phyloP scores from a whole-genome alignment of 2,888 invertebrate genomes.

The Drosophila mettleri region DNA sequence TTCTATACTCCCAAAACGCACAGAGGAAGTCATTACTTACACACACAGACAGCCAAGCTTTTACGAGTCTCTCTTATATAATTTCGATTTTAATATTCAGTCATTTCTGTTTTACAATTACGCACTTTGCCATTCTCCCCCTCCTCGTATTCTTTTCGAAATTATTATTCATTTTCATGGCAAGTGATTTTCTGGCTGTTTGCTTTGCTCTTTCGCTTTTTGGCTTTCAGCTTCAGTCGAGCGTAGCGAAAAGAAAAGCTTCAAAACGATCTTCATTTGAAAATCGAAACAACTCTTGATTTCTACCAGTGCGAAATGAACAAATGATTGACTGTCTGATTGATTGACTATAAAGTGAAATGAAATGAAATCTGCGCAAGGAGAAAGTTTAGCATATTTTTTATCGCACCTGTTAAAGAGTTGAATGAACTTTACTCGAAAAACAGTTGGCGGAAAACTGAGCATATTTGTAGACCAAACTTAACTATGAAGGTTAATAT shows the following conservation, averaged over 20 bases:
- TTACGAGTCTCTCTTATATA: conserved; percentile 16
- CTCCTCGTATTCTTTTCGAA: conserved; percentile 15
- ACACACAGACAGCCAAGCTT: neutral
- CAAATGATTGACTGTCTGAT: conserved; percentile 12
- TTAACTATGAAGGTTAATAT: conserved; percentile 27
- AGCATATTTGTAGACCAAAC: conserved; percentile 15
- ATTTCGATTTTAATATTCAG: conserved; percentile 11
- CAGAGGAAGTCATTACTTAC: conserved; percentile 14
- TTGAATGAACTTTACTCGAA: conserved; percentile 39
- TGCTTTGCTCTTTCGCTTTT: conserved; percentile 43
- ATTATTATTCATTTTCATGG: conserved; percentile 49
- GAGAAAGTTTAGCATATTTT: conserved; percentile 69
- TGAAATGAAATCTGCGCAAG: conserved; percentile 48
- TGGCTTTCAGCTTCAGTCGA: conserved; percentile 44
- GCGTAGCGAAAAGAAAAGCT: conserved; percentile 54
- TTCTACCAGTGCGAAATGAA: conserved; percentile 36
- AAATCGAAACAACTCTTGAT: conserved; percentile 46
- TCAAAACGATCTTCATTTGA: conserved; percentile 21
- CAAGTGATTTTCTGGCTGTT: conserved; percentile 40
- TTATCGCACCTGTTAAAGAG: conserved; percentile 44
- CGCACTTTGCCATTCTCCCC: conserved; percentile 22
- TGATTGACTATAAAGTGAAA: conserved; percentile 33
- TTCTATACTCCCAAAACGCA: neutral
- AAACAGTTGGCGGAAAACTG: conserved; percentile 26
- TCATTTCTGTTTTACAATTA: conserved; percentile 38